Evolutionary conservation across 2,797 vertebrate genomes (phyloP).

Genomic region (Rhinogobio ventralis): DNA sequence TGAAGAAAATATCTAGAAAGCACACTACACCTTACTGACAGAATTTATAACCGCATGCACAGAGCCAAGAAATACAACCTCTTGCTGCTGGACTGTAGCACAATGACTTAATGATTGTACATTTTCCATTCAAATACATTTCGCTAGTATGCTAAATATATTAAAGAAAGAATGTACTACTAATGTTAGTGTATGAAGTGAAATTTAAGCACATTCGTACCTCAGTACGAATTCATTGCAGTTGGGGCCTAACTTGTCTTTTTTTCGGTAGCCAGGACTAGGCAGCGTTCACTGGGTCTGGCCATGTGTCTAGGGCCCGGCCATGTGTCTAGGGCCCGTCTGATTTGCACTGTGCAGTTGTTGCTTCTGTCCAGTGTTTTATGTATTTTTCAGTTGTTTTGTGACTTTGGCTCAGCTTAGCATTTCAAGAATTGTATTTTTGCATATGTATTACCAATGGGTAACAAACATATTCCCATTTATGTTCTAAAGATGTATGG

Average conservation of each 20-base stretch:
- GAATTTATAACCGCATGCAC: background rate
- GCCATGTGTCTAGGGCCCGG: background rate
- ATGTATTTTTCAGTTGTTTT: background rate
- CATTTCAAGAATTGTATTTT: background rate
- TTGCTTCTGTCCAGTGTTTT: background rate
- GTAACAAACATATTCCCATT: background rate
- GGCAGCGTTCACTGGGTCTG: background rate
- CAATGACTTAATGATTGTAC: background rate
- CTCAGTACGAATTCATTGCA: background rate
- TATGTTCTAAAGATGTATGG: background rate
- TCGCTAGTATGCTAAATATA: background rate
- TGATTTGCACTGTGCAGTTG: background rate
- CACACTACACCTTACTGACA: background rate
- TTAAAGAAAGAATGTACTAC: background rate
- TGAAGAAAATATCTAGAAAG: background rate
- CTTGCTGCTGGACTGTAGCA: too few relatives aligned
- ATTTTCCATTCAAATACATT: background rate
- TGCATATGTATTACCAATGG: background rate
- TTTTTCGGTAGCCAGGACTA: background rate
- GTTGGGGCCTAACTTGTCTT: background rate
- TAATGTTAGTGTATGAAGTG: background rate
- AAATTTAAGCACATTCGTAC: too few relatives aligned
- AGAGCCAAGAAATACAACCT: background rate
- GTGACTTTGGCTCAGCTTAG: background rate
- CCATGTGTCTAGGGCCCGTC: background rate